These are phyloP conservation scores for Tenthredo amoena DNA, from an alignment of 2,888 invertebrate species.

Conservation along the genomic window DNA sequence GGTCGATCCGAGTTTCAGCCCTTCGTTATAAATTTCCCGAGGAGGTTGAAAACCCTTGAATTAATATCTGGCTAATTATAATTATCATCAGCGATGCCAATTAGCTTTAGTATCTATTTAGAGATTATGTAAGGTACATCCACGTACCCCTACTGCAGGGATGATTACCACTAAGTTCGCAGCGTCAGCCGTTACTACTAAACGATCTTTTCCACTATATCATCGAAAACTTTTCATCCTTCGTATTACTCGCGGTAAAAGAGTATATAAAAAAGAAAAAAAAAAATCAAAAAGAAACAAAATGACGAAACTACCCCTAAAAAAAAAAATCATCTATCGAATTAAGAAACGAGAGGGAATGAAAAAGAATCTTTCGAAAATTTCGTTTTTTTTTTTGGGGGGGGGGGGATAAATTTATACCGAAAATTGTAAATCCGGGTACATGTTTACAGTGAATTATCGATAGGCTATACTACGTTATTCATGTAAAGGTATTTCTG, in stretches of 20 bases:
- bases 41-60: conserved; percentile 55
- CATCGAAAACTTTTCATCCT: neutral
- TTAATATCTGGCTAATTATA: conserved; percentile 69
- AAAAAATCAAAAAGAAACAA: neutral
- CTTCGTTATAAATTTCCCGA: neutral
- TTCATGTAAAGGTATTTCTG: neutral
- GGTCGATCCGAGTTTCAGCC: conserved; percentile 1
- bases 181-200: neutral
- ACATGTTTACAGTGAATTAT: too few species aligned
- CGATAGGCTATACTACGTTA: neutral
- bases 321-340: too few species aligned
- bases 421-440: too few species aligned
- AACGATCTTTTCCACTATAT: neutral
- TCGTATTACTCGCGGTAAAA: neutral
- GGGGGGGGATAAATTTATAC: too few species aligned
- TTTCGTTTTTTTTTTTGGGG: too few species aligned
- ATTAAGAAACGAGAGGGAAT: too few species aligned
- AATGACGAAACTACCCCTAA: too few species aligned
- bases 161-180: neutral
- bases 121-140: conserved; percentile 57
- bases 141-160: neutral
- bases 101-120: conserved; percentile 65
- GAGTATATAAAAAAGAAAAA: neutral
- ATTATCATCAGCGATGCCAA: conserved; percentile 68
- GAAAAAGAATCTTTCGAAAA: too few species aligned